Evolutionary conservation across 2,797 vertebrate genomes (phyloP), one percentile per base, ranked within the genome.

Genomic region (Girardinus metallicus): DNA sequence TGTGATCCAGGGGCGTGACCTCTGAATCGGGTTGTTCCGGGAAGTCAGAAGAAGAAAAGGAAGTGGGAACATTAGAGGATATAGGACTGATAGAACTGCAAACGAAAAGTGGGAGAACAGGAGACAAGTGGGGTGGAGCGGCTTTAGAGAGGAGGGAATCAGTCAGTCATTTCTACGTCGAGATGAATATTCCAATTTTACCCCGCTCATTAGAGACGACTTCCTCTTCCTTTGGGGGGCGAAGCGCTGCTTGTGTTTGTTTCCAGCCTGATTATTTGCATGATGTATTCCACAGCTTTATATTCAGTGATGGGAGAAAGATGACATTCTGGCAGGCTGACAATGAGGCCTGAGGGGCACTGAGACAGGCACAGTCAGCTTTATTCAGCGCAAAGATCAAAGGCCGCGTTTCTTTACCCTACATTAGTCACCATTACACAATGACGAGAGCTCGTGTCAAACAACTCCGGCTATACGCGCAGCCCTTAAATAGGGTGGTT

Each of bases 191-290:
- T 95, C 93, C 83, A 89, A 91, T 92, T 92, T 91, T 86, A 90
- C 84, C 88, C 87, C 82, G 89, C 93, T 95, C 91, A 93, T 95
- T 95, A 95, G 92, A 93, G 91, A 92, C 81, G 88, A 88, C 87
- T 85, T 91, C 85, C 77, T 91, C 91, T 92, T 91, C 93, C 93
- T 94, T 91, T 93, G 89, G 93, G 93, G 91, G 91, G 87, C 83
- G 87, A 86, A 86, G 88, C 73, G 1, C 86, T 84, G 91, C 91
- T 90, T 88, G 85, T 93, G 92, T 95, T 94, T 95, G 90, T 95
- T 95, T 95, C 91, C 88, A 87, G 90, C 77, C 90, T 90, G 91
- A 95, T 95, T 95, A 96, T 95, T 94, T 95, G 92, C 92, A 95
- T 95, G 93, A 95, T 94, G 87, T 93, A 95, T 95, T 94, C 91